These are phyloP conservation scores for Neotoma lepida DNA, from an alignment of 2,113 vertebrate genomes.

Conservation along the genomic window DNA sequence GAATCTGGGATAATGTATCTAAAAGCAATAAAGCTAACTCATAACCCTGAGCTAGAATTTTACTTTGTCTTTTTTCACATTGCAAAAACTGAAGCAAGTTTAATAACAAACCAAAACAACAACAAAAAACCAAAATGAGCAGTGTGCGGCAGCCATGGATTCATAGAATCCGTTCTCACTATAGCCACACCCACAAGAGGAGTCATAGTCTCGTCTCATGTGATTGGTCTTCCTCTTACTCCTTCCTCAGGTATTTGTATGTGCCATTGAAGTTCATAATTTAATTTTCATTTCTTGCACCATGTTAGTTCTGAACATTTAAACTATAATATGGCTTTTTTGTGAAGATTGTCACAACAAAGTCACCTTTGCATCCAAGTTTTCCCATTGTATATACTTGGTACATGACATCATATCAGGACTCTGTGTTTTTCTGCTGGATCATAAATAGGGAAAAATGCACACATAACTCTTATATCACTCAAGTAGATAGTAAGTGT, in stretches of 20 bases:
- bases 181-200: background rate
- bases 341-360: background rate
- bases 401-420: background rate
- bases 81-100: slow-evolving; percentile 35
- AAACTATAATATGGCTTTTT: background rate
- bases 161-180: background rate
- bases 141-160: background rate
- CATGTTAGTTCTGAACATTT: background rate
- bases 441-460: background rate
- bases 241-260: slow-evolving; percentile 28
- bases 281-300: slow-evolving; percentile 34
- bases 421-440: background rate
- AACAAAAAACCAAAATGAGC: background rate
- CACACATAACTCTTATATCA: background rate
- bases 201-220: slow-evolving; percentile 11
- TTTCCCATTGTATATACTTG: background rate
- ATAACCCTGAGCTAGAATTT: background rate
- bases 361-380: background rate
- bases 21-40: slow-evolving; percentile 44
- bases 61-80: background rate
- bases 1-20: slow-evolving; percentile 40
- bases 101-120: background rate
- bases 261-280: background rate
- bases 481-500: background rate
- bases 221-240: slow-evolving; percentile 34